Percentiles rank a stretch among this genome's conserved stretches.
phyloP scores from a whole-genome alignment of 2,888 invertebrate genomes.

The Folsomia manolachei region DNA sequence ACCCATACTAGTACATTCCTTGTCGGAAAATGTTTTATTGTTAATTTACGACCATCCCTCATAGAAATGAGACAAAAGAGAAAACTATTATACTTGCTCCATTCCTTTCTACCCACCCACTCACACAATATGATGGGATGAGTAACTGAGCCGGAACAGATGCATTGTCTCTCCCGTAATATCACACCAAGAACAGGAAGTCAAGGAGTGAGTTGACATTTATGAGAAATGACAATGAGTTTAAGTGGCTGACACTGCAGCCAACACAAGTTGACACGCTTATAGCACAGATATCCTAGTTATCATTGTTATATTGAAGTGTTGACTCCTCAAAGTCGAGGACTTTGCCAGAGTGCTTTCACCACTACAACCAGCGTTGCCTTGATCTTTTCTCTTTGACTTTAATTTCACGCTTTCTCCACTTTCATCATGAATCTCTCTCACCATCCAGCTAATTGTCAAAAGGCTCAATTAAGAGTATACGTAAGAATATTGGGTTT shows the following conservation, averaged over 20 bases:
- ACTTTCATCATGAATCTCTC: background rate
- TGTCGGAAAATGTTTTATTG: background rate
- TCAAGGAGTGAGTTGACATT: slow-evolving; percentile 18
- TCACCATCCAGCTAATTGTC: slow-evolving; percentile 53
- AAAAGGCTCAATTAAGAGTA: slow-evolving; percentile 54
- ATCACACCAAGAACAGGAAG: too few relatives aligned
- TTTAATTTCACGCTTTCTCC: slow-evolving; percentile 8
- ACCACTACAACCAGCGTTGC: background rate
- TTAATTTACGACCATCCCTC: background rate
- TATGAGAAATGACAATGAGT: slow-evolving; percentile 24
- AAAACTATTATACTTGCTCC: too few relatives aligned
- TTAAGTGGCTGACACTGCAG: slow-evolving; percentile 19
- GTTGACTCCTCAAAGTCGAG: too few relatives aligned
- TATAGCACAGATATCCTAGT: too few relatives aligned
- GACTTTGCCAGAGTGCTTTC: too few relatives aligned
- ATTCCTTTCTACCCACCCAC: too few relatives aligned
- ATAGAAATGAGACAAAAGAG: background rate
- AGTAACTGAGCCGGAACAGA: too few relatives aligned
- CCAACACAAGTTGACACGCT: slow-evolving; percentile 15
- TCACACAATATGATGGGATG: too few relatives aligned
- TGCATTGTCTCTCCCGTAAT: too few relatives aligned
- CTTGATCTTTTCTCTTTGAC: background rate
- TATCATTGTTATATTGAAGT: too few relatives aligned
- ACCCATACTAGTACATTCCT: too few relatives aligned
- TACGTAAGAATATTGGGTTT: slow-evolving; percentile 36